Evolutionary conservation across 2,797 vertebrate species (phyloP).

Genomic region (Sternotherus odoratus): DNA sequence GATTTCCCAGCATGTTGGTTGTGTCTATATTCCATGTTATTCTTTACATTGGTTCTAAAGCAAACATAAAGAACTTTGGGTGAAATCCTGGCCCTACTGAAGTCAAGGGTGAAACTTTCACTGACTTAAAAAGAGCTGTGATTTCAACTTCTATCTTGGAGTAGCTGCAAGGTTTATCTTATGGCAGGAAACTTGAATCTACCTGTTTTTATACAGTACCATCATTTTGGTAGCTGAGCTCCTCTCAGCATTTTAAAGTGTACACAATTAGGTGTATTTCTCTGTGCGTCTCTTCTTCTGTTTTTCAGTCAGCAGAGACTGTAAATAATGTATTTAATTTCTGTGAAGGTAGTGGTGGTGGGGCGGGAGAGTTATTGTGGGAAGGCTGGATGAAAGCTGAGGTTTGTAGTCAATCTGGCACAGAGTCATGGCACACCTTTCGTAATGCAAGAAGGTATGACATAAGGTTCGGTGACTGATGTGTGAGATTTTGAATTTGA

Average conservation of each 20-base stretch:
- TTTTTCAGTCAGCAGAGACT: too few species aligned
- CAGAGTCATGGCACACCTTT: slow-evolving; percentile 26
- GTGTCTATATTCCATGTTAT: not conserved
- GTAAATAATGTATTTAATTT: not conserved
- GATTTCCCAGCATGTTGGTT: not conserved
- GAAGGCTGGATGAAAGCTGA: not conserved
- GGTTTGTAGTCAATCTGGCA: slow-evolving; percentile 3
- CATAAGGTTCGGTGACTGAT: slow-evolving; percentile 72
- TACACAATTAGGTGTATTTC: rapidly evolving
- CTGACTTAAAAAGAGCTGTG: not conserved
- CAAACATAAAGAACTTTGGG: not conserved
- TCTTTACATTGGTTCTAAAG: not conserved
- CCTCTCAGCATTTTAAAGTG: not conserved
- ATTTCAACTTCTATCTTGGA: not conserved
- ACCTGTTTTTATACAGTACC: not conserved
- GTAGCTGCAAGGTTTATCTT: slow-evolving; percentile 46
- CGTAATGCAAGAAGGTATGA: slow-evolving; percentile 47
- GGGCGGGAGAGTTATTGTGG: not conserved
- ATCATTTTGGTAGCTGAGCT: not conserved
- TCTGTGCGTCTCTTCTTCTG: not conserved
- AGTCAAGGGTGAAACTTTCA: not conserved
- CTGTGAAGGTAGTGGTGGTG: not conserved
- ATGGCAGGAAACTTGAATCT: not conserved
- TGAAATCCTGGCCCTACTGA: not conserved
- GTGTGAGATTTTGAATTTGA: slow-evolving; percentile 63